Evolutionary conservation across 2,113 vertebrate genomes (phyloP), one percentile per base, ranked within the genome.

Genomic region (Semicossyphus pulcher): DNA sequence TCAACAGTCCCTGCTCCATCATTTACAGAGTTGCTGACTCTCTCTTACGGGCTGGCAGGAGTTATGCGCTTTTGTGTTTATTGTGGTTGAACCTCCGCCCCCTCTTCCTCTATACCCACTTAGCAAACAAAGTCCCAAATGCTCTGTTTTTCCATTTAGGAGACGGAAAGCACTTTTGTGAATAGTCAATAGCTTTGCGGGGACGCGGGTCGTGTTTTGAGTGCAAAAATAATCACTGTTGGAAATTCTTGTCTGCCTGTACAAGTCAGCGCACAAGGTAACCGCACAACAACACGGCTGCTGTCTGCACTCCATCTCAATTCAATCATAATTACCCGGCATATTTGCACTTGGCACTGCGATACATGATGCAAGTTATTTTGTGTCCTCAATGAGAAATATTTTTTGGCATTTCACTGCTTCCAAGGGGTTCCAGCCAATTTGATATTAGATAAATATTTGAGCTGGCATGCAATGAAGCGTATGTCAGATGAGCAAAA

Each of bases 371-470:
- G 65, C 84, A 72, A 81, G 70, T 81, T 92, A 81, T 85, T 83
- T 87, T 79, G 72, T 86, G 68, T 89, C 77, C 78, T 86, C 37
- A 5, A 66, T 70, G 78, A 78, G 80, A 86, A 91, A 88, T 76
- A 75, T 86, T 81, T 86, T 56, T 62, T 84, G 80, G 72, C 80
- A 74, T 86, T 85, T 87, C 58, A 8, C 73, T 64, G 81, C 73
- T 86, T 91, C 85, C 87, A 91, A 88, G 90, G 81, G 86, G 82
- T 89, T 90, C 84, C 80, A 91, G 90, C 92, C 91, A 92, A 80
- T 92, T 92, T 86, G 85, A 86, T 81, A 93, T 91, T 93, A 90
- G 92, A 91, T 93, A 95, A 96, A 96, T 95, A 96, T 96, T 96
- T 89, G 92, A 88, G 91, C 93, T 96, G 95, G 95, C 94, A 86